Evolutionary conservation across 2,888 invertebrate species (phyloP), one percentile per base, ranked within the genome.

Genomic region (Platypus cylindrus): DNA sequence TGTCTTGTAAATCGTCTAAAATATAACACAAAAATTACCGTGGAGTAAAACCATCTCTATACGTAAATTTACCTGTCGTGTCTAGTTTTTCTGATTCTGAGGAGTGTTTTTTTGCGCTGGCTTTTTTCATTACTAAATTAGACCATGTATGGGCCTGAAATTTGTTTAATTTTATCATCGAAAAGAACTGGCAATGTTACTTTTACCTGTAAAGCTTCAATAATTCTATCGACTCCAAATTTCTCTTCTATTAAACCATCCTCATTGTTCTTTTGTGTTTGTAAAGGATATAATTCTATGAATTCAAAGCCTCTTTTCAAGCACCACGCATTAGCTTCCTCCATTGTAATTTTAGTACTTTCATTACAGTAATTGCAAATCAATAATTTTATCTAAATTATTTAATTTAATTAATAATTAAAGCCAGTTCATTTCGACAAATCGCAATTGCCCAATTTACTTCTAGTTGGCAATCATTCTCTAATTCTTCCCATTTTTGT

Each of bases 111-210:
- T 46, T 27, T 38, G 34, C 16, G 29, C 37, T 43, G 26, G 41
- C 29, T 43, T 38, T 40, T 43, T 78, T 79, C 57, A 78, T 63
- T 18, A 60, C 58, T 42, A 80, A 61, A 57, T 78, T 78, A 15
- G 80, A 69, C 81, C 82, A 83, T 29, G 71, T 66, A 52, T 81
- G 78, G 28, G 79, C 72, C 33, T 39, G 27, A 28, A 29, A n/a
- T 5, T 24, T 24, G 24, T 12, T 3, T n/a, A n/a, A n/a, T n/a
- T n/a, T n/a, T n/a, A n/a, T n/a, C 4, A n/a, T 24, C n/a, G 12
- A 24, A 27, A 27, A 14, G 5, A 27, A 14, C 12, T 5, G 3
- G 15, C 3, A 13, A 3, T 15, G 27, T 4, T 15, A 27, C 4
- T 14, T 14, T 27, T 31, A 40, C 40, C 49, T 78, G 72, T 18